A percentile compares a stretch with the other conserved stretches of the same genome.
Evolutionary conservation across 2,888 invertebrate genomes (phyloP).

Genomic region (Apoderus coryli): DNA sequence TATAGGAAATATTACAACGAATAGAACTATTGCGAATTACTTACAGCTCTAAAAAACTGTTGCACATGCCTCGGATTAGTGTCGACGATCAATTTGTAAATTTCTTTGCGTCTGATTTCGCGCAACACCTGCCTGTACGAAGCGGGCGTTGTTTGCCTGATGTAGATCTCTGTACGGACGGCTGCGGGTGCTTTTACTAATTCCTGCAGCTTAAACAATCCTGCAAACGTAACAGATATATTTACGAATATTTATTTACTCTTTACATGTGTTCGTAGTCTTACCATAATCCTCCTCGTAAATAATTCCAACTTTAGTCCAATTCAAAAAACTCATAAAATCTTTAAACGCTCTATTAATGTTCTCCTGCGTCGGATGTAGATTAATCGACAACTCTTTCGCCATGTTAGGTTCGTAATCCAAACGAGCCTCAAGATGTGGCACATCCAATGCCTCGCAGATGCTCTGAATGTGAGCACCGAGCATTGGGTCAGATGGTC

Average conservation of each 20-base stretch:
- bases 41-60: conserved; percentile 75
- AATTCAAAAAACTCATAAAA: conserved; percentile 74
- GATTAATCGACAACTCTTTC: conserved; percentile 73
- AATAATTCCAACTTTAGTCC: conserved; percentile 85
- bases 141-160: conserved; percentile 55
- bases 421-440: conserved; percentile 67
- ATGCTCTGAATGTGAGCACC: conserved; percentile 78
- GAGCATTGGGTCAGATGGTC: conserved; percentile 69
- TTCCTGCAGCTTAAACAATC: conserved; percentile 74
- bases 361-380: conserved; percentile 72
- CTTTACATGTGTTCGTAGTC: no score
- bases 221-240: conserved; percentile 31
- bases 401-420: conserved; percentile 48
- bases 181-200: conserved; percentile 57
- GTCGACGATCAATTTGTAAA: conserved; percentile 79
- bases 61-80: conserved; percentile 70
- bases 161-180: conserved; percentile 57
- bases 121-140: conserved; percentile 62
- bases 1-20: no score
- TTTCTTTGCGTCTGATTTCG: conserved; percentile 74
- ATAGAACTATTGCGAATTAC: no score
- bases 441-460: conserved; percentile 79
- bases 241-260: neutral
- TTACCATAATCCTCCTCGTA: conserved; percentile 86
- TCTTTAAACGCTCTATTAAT: conserved; percentile 76